Percentiles rank a stretch among this genome's conserved stretches.
These are phyloP conservation scores for Idaea biselata DNA, from an alignment of 2,888 invertebrate species.

Conservation along the genomic window DNA sequence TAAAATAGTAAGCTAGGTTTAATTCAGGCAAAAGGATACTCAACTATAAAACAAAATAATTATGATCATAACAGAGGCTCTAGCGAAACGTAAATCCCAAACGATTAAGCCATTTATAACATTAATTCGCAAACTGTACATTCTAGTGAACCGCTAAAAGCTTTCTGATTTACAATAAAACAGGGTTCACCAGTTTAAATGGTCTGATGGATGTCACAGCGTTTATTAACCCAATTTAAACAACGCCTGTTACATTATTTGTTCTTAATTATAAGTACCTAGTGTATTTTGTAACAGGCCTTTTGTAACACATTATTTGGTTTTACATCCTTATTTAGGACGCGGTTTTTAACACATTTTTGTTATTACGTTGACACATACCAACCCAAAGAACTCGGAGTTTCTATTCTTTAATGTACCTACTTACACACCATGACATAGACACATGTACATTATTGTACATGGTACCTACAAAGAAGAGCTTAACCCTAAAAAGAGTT, in stretches of 20 bases:
- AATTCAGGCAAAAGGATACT: no score
- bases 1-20: no score
- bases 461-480: no score
- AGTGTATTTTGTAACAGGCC: background rate
- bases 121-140: background rate
- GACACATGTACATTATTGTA: no score
- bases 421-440: no score
- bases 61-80: background rate
- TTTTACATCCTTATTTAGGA: background rate
- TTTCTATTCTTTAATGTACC: no score
- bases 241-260: background rate
- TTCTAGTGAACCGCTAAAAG: background rate
- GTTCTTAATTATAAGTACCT: background rate
- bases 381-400: no score
- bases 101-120: background rate
- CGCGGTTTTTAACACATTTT: no score
- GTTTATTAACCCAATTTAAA: background rate
- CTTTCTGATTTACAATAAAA: background rate
- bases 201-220: background rate
- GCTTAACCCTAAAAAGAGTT: no score
- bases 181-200: background rate
- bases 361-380: no score
- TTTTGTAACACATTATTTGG: background rate
- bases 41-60: no score
- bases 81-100: background rate